Base-by-base conservation (phyloP, 1,140 invertebrate genomes). In the Neodiprion fabricii region DNA sequence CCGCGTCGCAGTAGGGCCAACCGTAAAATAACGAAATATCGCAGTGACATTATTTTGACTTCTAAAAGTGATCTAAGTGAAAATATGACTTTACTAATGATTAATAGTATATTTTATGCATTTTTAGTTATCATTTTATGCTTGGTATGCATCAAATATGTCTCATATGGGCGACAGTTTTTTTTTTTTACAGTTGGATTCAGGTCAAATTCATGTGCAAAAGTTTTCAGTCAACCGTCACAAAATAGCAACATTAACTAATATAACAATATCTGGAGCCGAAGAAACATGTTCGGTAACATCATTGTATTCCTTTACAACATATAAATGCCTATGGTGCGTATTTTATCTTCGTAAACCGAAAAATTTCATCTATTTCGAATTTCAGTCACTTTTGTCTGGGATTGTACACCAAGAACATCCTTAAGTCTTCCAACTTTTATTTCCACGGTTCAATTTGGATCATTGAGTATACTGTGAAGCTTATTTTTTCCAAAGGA, bases 281-380 rank as follows among this genome's bases (percentile, higher is more conserved):
- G 17, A 61, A 61, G n/a, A 61, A 61, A 61, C 53, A 61, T 61
- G 53, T 61, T 61, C n/a, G n/a, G 10, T 61, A 61, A 1, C 53
- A 61, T 61, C n/a, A 61, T 61, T 61, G 53, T 61, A 61, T 11
- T n/a, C 53, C n/a, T 61, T 61, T n/a, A 61, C 1, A 61, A 61
- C 53, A 61, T 61, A 61, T 1, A 11, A 61, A n/a, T 61, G 53
- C 53, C 53, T 61, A 61, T 61, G 53, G 53, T 61, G 10, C 53
- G n/a, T 61, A 61, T 61, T 61, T 61, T 61, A 61, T n/a, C 53
- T 61, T n/a, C 53, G 53, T 61, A 61, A 61, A 61, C 10, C 53
- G 10, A 11, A 11, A 61, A n/a, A 61, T 61, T 61, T 61, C 53
- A 61, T 11, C n/a, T 11, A 11, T n/a, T 21, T 21, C 17, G 17